Base-by-base conservation (phyloP, 2,888 invertebrate species). In the Cantharis rufa region DNA sequence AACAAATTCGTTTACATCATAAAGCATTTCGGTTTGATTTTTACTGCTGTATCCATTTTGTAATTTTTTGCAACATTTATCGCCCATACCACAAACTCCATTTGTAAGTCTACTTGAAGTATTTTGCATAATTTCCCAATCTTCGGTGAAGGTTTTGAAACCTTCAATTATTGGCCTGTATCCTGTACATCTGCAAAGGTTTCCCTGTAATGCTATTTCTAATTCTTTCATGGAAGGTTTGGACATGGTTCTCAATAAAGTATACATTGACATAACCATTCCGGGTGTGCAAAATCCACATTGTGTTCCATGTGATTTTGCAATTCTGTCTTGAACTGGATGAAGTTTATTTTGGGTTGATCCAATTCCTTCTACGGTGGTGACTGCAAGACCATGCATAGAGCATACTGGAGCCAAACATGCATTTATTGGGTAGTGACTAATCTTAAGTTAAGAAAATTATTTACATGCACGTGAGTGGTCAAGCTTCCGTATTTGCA, bases 231-330 rank as follows among this genome's bases (percentile, higher is more conserved):
- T 93, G 0, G 91, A 89, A 4, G 97, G 95, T 84, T 91, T 91
- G 0, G 92, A 90, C 66, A 92, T 91, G 82, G 91, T 94, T 83
- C 98, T 90, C 0, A 98, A 88, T 64, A 98, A 89, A 0, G 96
- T 90, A 85, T 98, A 98, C 96, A 98, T 97, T 0, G 98, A 97
- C 98, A 98, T 98, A 0, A 98, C 96, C 79, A 98, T 96, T 28
- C 98, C 98, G 0, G 98, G 98, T 0, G 98, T 98, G 84, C 86
- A 86, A 75, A 86, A 86, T 1, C 98, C 98, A 86, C 98, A 98
- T 87, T 98, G 98, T 0, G 97, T 96, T 0, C 98, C 98, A 85
- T 98, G 97, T 0, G 95, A 91, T 88, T 95, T 95, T 0, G 96
- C 96, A 80, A 98, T 91, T 81, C 96, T 90, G 84, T 96, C 95